phyloP scores from a whole-genome alignment of 2,113 vertebrate species.

The Podilymbus podiceps region DNA sequence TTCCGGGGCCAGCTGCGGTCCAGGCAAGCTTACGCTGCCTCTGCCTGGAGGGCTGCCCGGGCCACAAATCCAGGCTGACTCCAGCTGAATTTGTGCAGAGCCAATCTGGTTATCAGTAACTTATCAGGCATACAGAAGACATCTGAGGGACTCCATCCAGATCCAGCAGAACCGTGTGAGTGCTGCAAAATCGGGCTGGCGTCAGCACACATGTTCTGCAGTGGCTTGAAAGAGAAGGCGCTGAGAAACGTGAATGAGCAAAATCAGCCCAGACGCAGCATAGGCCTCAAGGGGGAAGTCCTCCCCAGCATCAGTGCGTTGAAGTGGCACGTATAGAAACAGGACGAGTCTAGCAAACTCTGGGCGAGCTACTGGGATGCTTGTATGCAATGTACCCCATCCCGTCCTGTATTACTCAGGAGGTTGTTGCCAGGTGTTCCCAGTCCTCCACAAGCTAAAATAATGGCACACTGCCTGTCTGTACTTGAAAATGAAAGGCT shows the following conservation, averaged over 20 bases:
- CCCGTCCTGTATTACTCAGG: neutral
- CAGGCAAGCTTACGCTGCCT: neutral
- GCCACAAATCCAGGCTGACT: neutral
- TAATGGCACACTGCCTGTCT: rapidly evolving
- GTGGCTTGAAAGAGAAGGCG: neutral
- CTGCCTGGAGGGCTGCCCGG: constrained; percentile 3
- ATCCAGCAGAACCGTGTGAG: neutral
- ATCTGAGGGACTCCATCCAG: neutral
- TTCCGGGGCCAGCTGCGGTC: neutral
- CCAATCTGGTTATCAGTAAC: neutral
- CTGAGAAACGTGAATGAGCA: neutral
- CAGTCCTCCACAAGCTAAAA: neutral
- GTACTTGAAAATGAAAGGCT: neutral
- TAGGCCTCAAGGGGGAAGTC: neutral
- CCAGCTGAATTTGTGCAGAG: neutral
- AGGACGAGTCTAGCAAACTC: neutral
- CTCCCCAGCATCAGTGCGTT: neutral
- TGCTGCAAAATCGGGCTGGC: neutral
- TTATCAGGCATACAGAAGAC: neutral
- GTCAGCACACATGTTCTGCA: neutral
- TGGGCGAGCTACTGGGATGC: neutral
- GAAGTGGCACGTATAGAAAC: neutral
- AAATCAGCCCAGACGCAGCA: neutral
- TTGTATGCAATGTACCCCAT: neutral
- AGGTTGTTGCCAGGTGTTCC: neutral